These are phyloP conservation scores for Hirtodrosophila cameraria DNA, from an alignment of 2,888 invertebrate genomes.

Conservation along the genomic window DNA sequence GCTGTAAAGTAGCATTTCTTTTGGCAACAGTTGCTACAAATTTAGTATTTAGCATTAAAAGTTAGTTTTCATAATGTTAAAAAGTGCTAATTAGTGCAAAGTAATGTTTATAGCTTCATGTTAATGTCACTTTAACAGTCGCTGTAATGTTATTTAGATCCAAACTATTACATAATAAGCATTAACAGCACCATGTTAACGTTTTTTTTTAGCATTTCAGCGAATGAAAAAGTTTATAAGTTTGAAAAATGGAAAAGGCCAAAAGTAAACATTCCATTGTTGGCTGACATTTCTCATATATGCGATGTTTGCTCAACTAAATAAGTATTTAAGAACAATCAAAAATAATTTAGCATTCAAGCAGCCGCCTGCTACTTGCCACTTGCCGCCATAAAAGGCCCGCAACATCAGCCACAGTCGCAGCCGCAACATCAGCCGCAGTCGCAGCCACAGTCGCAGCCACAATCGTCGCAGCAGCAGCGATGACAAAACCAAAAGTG, in stretches of 20 bases:
- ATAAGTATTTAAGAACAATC: conserved; percentile 51
- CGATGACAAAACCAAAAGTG: conserved; percentile 46
- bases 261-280: conserved; percentile 33
- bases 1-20: too few species aligned
- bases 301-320: conserved; percentile 22
- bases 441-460: conserved; percentile 5
- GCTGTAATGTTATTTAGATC: too few species aligned
- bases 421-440: conserved; percentile 23
- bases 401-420: conserved; percentile 24
- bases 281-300: conserved; percentile 18
- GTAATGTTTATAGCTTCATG: neutral
- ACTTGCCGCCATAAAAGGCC: conserved; percentile 39
- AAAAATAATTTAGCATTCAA: conserved; percentile 47
- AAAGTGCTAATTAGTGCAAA: too few species aligned
- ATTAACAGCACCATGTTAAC: neutral
- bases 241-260: conserved; percentile 17
- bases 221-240: too few species aligned
- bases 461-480: conserved; percentile 7
- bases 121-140: neutral
- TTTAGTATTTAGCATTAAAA: too few species aligned
- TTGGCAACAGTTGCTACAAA: too few species aligned
- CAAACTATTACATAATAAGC: too few species aligned
- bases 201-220: neutral
- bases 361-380: conserved; percentile 28
- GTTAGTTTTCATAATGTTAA: too few species aligned